A percentile compares a stretch with the other conserved stretches of the same genome.
Evolutionary conservation across 2,113 vertebrate species (phyloP).

Genomic region (Cervus canadensis): DNA sequence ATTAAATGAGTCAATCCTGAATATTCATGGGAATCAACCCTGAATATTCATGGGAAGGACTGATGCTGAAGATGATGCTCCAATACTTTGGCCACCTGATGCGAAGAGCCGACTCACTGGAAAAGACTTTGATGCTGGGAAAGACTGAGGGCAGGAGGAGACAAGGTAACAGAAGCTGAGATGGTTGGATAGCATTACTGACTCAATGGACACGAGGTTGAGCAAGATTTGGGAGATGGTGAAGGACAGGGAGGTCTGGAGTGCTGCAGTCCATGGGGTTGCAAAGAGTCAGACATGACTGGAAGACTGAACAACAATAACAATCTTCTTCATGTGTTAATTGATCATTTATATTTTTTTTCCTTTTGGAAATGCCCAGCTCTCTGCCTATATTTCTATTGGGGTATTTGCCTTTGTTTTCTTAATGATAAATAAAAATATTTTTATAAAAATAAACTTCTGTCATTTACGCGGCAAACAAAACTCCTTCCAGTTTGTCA

Average conservation of each 20-base stretch:
- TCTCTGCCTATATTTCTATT: background rate
- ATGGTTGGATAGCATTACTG: background rate
- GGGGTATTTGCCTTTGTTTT: background rate
- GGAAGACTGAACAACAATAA: background rate
- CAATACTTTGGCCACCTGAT: background rate
- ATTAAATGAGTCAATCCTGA: background rate
- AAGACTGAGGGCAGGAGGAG: background rate
- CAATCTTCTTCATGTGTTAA: background rate
- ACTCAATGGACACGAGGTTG: background rate
- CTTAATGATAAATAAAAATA: background rate
- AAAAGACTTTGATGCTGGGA: background rate
- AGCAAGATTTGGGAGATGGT: background rate
- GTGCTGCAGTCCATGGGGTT: background rate
- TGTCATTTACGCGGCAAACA: background rate
- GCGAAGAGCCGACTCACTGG: background rate
- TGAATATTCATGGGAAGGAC: background rate
- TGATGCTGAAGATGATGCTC: background rate
- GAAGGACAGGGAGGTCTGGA: background rate
- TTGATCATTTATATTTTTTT: background rate
- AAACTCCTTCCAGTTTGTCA: background rate
- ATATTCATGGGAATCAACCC: background rate
- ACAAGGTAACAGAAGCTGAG: background rate
- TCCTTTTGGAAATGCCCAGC: background rate
- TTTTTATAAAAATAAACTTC: background rate
- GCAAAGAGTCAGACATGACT: rapidly evolving